Conservation (phyloP, 2,113 vertebrate species). For the Apteryx owenii region DNA sequence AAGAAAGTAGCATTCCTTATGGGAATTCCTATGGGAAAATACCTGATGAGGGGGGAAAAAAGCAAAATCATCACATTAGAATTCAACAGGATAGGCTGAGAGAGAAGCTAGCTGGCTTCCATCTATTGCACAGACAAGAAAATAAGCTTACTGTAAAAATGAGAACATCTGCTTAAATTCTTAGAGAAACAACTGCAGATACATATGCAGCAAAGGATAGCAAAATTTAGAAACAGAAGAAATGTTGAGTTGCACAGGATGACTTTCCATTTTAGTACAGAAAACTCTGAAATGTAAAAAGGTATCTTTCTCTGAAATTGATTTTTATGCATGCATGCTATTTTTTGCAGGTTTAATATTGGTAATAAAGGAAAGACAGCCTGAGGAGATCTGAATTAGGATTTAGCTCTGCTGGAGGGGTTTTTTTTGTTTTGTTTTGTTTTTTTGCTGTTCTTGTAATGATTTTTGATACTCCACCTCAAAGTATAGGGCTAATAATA, state of each 20-base stretch:
- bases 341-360: conserved; percentile 22
- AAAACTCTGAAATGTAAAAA: conserved; percentile 57
- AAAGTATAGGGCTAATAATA: neutral
- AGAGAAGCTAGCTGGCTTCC: conserved; percentile 4
- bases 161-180: conserved; percentile 14
- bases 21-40: conserved; percentile 37
- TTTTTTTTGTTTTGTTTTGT: neutral
- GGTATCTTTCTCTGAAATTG: neutral
- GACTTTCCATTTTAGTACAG: conserved; percentile 37
- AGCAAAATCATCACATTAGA: neutral
- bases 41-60: neutral
- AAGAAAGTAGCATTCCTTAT: conserved; percentile 6
- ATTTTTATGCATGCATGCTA: neutral
- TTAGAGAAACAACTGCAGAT: neutral
- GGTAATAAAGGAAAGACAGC: neutral
- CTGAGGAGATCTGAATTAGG: neutral
- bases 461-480: neutral
- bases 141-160: neutral
- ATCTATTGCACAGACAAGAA: neutral
- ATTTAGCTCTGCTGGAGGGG: neutral
- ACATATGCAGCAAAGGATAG: neutral
- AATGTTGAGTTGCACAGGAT: neutral
- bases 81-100: neutral
- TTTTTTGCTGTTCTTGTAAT: neutral
- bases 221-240: conserved; percentile 44